Conservation (phyloP, 2,113 vertebrate species). For the Spilogale gracilis region DNA sequence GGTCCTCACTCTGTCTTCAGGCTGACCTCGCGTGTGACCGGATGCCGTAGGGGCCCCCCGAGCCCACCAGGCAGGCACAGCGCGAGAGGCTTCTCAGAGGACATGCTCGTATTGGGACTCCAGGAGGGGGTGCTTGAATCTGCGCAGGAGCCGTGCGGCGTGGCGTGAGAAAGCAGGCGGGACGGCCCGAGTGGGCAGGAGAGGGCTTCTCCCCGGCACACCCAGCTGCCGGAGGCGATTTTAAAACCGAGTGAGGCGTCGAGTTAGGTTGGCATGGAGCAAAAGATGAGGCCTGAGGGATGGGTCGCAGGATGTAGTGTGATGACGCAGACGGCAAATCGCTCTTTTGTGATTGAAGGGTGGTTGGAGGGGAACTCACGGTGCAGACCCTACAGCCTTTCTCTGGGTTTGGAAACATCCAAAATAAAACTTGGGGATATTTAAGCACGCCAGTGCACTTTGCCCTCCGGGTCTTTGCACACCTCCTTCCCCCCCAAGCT, state of each 20-base stretch:
- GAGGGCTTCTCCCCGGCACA: neutral
- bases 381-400: neutral
- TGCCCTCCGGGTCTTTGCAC: accelerated
- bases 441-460: neutral
- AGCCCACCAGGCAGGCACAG: accelerated
- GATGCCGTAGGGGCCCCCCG: neutral
- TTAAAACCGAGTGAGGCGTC: neutral
- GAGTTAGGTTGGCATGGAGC: neutral
- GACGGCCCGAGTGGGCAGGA: accelerated
- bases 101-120: neutral
- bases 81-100: neutral
- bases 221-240: neutral
- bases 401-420: neutral
- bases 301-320: accelerated
- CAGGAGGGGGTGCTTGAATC: neutral
- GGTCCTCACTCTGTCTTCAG: neutral
- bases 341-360: too few species aligned
- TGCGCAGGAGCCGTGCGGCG: accelerated
- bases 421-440: neutral
- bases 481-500: neutral
- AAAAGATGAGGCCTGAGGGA: neutral
- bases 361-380: neutral
- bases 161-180: neutral
- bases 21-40: accelerated
- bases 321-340: accelerated